Evolutionary conservation across 2,888 invertebrate species (phyloP).

Genomic region (Pherbina coryleti): DNA sequence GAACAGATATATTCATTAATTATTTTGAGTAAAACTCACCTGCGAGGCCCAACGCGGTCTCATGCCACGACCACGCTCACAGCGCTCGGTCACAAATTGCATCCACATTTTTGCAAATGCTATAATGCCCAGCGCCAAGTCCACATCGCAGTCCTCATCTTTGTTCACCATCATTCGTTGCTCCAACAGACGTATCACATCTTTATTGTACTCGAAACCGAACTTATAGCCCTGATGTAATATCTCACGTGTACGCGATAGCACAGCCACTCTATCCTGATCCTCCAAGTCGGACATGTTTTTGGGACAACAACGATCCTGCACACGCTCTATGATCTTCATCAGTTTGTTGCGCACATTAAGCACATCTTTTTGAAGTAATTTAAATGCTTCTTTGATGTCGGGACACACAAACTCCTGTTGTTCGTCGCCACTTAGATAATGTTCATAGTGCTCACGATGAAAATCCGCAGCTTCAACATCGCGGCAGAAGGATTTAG

Average conservation of each 20-base stretch:
- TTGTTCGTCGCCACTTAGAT: slow-evolving; percentile 63
- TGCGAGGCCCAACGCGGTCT: slow-evolving; percentile 88
- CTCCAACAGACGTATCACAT: slow-evolving; percentile 72
- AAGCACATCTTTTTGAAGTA: slow-evolving; percentile 71
- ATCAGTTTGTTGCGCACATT: slow-evolving; percentile 69
- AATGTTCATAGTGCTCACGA: slow-evolving; percentile 68
- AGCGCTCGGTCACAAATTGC: slow-evolving; percentile 86
- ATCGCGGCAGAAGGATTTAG: slow-evolving; percentile 80
- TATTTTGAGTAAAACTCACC: neutral
- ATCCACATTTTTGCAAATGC: slow-evolving; percentile 88
- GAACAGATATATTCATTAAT: neutral
- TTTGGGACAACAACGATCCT: slow-evolving; percentile 63
- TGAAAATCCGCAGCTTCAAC: slow-evolving; percentile 72
- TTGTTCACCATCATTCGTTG: slow-evolving; percentile 67
- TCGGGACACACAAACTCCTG: slow-evolving; percentile 72
- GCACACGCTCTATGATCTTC: slow-evolving; percentile 65
- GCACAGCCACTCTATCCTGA: slow-evolving; percentile 73
- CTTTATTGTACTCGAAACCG: slow-evolving; percentile 82
- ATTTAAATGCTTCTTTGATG: slow-evolving; percentile 75
- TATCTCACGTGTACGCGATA: slow-evolving; percentile 79
- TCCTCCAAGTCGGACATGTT: slow-evolving; percentile 63
- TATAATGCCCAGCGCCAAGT: slow-evolving; percentile 75
- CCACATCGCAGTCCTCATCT: slow-evolving; percentile 65
- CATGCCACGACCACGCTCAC: slow-evolving; percentile 85
- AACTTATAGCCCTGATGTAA: slow-evolving; percentile 90